Base-by-base conservation (phyloP, 1,140 invertebrate genomes). In the Drosophila ogumai region DNA sequence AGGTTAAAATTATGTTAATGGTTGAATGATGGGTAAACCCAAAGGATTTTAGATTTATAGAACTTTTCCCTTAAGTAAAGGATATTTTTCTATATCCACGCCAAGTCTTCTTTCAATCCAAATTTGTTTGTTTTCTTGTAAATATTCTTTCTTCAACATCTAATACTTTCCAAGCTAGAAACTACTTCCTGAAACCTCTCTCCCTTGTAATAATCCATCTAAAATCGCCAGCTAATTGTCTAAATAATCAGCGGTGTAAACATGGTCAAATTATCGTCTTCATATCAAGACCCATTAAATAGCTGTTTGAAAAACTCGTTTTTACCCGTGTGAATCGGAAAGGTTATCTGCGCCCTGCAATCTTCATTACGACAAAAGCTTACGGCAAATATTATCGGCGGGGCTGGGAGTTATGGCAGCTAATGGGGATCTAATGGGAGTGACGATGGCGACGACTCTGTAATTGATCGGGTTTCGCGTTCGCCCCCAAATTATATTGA, bases 361-460 rank as follows among this genome's bases (percentile, higher is more conserved):
- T 72, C 44, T 72, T 43, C 28, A 72, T 71, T 50, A 36, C 43
- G 28, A 28, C 52, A 36, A 34, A 43, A 41, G 36, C 44, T 56
- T 56, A 22, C 34, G 46, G 13, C 28, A 69, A 68, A 57, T 19
- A 57, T 49, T 72, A 72, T 59, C 52, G 65, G 19, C 28, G 28
- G n/a, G 32, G n/a, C 17, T 15, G 65, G 34, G 58, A 57, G 22
- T 59, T 71, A 71, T 57, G 31, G 7, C 61, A n/a, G 46, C 25
- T 69, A 69, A 71, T 71, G 54, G 68, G 68, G n/a, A 40, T 57
- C 52, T 69, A 69, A 69, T 67, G 49, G 28, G n/a, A 28, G 5
- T 32, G 49, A 31, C 5, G 47, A 28, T 17, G 47, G 32, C n/a
- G 64, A 34, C 28, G 63, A 38, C 22, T 13, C 22, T 25, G 22